Base-by-base conservation (phyloP, 2,888 invertebrate species). In the Polylopha cassiicola region DNA sequence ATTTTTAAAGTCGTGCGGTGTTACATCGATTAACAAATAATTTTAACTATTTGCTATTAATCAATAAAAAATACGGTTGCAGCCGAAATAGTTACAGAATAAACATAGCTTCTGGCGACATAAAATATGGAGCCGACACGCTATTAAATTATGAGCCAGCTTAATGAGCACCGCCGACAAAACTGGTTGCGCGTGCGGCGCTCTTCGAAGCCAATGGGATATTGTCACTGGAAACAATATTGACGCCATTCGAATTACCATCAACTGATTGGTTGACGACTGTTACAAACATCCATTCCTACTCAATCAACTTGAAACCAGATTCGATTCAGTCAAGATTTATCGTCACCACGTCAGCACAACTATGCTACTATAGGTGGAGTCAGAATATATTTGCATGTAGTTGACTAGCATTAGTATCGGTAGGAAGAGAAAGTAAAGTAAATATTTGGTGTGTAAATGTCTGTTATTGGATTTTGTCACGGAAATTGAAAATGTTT, bases 301-400 rank as follows among this genome's bases (percentile, higher is more conserved):
- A 42, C 21, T 21, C 43, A 39, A 33, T 46, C 37, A 43, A 31
- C 23, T 8, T 13, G 13, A 30, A 30, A 30, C 30, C 15, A 23
- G 23, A 21, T n/a, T n/a, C n/a, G n/a, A n/a, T n/a, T n/a, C n/a
- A n/a, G n/a, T n/a, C 8, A 6, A 21, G 21, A 22, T 7, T 2
- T 22, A 21, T 15, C 22, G n/a, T 20, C 13, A 21, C 36, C 15
- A 21, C 18, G 20, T 20, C 36, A 20, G 9, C 30, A 15, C 9
- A 15, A 15, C 23, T 15, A 14, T 1, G 15, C 43, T 24, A 30
- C 30, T 20, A 39, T 39, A 44, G 44, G 44, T 37, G 41, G 41
- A 36, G 20, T 10, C 24, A 20, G 51, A 50, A 47, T 48, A 39
- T 30, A 52, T 52, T 50, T 37, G 41, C 51, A 52, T 52, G 23